A percentile compares a stretch with the other conserved stretches of the same genome.
Conservation (phyloP, 2,797 vertebrate species). For the Eutrigla gurnardus region DNA sequence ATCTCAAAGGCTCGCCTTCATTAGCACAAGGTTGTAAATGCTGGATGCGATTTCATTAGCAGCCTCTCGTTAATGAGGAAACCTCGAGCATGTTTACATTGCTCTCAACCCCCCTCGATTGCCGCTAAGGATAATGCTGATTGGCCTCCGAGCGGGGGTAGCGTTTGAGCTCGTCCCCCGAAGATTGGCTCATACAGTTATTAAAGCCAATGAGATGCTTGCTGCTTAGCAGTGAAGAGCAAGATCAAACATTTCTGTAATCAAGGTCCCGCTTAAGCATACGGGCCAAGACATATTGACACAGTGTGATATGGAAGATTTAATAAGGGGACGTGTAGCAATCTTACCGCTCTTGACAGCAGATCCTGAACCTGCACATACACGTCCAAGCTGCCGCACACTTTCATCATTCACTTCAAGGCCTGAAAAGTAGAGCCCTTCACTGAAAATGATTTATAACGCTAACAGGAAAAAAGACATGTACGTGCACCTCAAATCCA, state of each 20-base stretch:
- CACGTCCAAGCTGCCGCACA: constrained; percentile 44
- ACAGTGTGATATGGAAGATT: constrained; percentile 45
- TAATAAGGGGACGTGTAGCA: constrained; percentile 59
- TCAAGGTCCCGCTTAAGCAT: constrained; percentile 54
- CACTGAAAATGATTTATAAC: constrained; percentile 52
- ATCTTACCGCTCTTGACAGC: constrained; percentile 44
- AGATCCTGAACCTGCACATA: constrained; percentile 60
- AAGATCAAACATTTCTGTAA: constrained; percentile 73
- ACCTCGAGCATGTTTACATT: constrained; percentile 68
- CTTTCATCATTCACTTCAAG: constrained; percentile 66
- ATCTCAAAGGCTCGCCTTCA: constrained; percentile 72
- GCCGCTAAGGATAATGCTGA: constrained; percentile 55
- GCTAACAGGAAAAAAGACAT: constrained; percentile 30
- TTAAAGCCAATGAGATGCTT: constrained; percentile 61
- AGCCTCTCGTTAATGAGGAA: constrained; percentile 75
- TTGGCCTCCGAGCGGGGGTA: constrained; percentile 58
- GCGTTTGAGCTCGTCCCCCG: constrained; percentile 37
- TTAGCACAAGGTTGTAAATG: constrained; percentile 74
- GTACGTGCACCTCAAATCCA: constrained; percentile 20
- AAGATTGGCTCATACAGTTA: constrained; percentile 64
- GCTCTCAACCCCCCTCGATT: constrained; percentile 45
- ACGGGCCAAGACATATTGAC: constrained; percentile 50
- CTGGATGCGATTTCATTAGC: constrained; percentile 73
- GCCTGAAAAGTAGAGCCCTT: constrained; percentile 48
- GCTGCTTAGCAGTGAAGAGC: constrained; percentile 42